Evolutionary conservation across 2,888 invertebrate genomes (phyloP).

Genomic region (Drosophila neutralis): DNA sequence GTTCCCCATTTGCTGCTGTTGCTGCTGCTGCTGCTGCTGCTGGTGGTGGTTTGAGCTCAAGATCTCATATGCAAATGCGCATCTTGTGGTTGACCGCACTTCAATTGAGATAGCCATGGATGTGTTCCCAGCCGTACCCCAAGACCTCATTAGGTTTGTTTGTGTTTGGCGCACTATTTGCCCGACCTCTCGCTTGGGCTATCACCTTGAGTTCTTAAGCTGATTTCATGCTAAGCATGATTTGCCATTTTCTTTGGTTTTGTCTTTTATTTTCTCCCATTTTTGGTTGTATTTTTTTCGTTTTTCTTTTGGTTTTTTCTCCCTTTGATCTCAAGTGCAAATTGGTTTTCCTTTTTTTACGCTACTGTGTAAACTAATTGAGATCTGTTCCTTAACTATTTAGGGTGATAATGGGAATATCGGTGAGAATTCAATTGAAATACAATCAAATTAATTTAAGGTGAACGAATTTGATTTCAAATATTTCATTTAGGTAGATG

Average conservation of each 20-base stretch:
- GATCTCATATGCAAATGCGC: constrained; percentile 65
- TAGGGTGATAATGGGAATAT: neutral
- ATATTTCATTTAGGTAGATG: neutral
- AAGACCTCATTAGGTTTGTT: constrained; percentile 71
- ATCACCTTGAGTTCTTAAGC: constrained; percentile 72
- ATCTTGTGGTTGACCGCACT: constrained; percentile 66
- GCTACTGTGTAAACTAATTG: constrained; percentile 50
- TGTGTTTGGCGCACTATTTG: constrained; percentile 69
- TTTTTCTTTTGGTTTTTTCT: constrained; percentile 21
- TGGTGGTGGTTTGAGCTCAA: constrained; percentile 17
- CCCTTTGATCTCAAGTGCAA: constrained; percentile 55
- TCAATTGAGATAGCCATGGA: constrained; percentile 18
- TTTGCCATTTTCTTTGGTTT: constrained; percentile 57
- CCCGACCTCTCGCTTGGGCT: constrained; percentile 47
- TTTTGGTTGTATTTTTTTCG: constrained; percentile 13
- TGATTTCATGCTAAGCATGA: constrained; percentile 75
- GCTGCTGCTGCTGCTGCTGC: neutral
- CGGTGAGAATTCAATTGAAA: neutral
- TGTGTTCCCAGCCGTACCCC: constrained; percentile 20
- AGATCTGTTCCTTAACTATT: constrained; percentile 20
- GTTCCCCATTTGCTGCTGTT: constrained; percentile 1
- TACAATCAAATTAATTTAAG: neutral
- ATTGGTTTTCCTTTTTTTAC: constrained; percentile 54
- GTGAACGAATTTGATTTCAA: neutral
- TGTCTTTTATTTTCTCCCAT: constrained; percentile 12